These are phyloP conservation scores for Chaenodraco wilsoni DNA, from an alignment of 2,797 vertebrate species.

Conservation along the genomic window DNA sequence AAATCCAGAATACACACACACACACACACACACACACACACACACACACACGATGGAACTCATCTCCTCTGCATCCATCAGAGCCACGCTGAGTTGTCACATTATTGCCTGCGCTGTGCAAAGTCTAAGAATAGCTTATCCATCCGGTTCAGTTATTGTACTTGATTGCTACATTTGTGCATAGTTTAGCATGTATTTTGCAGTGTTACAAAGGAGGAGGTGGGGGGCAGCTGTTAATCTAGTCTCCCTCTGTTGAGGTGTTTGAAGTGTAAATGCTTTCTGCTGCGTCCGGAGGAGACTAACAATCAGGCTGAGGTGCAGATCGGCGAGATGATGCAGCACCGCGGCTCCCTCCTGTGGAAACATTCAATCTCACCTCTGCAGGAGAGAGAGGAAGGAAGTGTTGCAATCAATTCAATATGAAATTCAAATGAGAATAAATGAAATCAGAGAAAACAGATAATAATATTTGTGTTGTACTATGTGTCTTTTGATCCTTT, in stretches of 20 bases:
- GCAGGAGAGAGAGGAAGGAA: conserved; percentile 1
- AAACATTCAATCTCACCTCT: conserved; percentile 11
- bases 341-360: conserved; percentile 38
- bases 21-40: too few species aligned
- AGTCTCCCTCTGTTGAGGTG: conserved; percentile 30
- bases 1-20: neutral
- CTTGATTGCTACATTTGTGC: conserved; percentile 39
- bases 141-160: conserved; percentile 38
- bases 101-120: conserved; percentile 35
- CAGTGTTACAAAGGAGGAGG: conserved; percentile 7
- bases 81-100: conserved; percentile 40
- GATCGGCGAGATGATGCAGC: conserved; percentile 18
- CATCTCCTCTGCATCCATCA: conserved; percentile 31
- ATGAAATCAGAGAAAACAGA: too few species aligned
- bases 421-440: neutral
- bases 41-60: conserved; percentile 29
- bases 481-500: too few species aligned
- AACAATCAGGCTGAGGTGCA: conserved; percentile 40
- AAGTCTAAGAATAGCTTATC: conserved; percentile 21
- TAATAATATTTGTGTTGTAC: neutral
- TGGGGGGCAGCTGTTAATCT: conserved; percentile 37
- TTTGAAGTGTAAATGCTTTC: conserved; percentile 69
- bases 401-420: neutral
- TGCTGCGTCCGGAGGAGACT: conserved; percentile 40
- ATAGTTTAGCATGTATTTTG: conserved; percentile 42